These are phyloP conservation scores for Rhamnusium bicolor DNA, from an alignment of 2,888 invertebrate genomes.

Conservation along the genomic window DNA sequence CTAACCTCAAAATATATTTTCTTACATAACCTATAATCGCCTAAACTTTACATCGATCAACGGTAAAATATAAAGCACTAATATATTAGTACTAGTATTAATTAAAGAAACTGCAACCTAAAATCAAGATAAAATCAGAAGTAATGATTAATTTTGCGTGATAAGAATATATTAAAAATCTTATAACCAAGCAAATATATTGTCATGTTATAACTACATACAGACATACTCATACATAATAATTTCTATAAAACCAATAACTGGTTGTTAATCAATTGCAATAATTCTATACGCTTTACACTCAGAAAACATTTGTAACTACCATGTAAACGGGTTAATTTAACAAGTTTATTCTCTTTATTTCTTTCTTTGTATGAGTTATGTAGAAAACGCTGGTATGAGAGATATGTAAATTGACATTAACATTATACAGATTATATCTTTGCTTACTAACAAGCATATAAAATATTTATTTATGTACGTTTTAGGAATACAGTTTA, in stretches of 20 bases:
- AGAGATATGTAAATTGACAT: conserved; percentile 21
- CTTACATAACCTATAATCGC: no score
- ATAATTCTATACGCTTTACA: background rate
- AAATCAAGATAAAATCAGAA: no score
- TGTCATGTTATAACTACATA: no score
- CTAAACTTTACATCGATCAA: no score
- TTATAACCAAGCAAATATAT: no score
- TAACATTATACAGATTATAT: conserved; percentile 14
- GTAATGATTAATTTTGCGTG: no score
- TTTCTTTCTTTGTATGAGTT: background rate
- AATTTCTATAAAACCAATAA: background rate
- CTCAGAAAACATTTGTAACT: background rate
- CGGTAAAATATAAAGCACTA: no score
- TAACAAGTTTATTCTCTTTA: background rate
- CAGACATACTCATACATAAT: no score
- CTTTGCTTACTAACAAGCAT: conserved; percentile 25
- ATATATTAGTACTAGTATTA: no score
- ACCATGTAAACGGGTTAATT: conserved; percentile 1
- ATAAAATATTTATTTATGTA: conserved; percentile 7
- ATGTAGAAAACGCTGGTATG: conserved; percentile 7
- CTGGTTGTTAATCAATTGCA: background rate
- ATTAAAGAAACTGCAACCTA: no score
- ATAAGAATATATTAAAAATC: no score
- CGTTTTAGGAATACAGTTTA: conserved; percentile 6
- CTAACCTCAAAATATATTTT: no score